These are phyloP conservation scores for Balearica regulorum DNA, from an alignment of 2,797 vertebrate genomes.

Conservation along the genomic window DNA sequence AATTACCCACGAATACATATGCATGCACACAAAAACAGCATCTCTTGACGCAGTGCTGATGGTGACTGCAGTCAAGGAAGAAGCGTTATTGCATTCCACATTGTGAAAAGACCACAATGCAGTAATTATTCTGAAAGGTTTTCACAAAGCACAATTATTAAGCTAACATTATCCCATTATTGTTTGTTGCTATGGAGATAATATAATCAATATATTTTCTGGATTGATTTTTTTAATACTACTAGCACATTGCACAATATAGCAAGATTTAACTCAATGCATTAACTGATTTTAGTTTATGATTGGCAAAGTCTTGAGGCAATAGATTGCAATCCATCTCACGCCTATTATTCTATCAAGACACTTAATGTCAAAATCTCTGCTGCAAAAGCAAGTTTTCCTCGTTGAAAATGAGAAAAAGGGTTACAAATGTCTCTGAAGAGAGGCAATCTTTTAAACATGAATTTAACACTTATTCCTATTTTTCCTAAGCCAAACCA, in stretches of 20 bases:
- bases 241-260: constrained; percentile 14
- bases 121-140: constrained; percentile 65
- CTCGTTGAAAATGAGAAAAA: constrained; percentile 39
- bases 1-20: constrained; percentile 55
- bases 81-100: constrained; percentile 36
- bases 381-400: constrained; percentile 46
- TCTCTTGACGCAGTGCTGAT: constrained; percentile 53
- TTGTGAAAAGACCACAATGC: constrained; percentile 43
- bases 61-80: constrained; percentile 57
- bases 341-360: constrained; percentile 55
- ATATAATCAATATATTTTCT: constrained; percentile 67
- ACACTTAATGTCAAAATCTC: constrained; percentile 54
- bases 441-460: neutral
- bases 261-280: constrained; percentile 50
- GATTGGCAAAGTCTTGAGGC: constrained; percentile 63
- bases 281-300: constrained; percentile 64
- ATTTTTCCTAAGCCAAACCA: neutral
- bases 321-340: constrained; percentile 54
- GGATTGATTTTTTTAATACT: constrained; percentile 64
- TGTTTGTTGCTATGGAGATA: constrained; percentile 66
- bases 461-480: neutral
- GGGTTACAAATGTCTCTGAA: constrained; percentile 28
- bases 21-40: constrained; percentile 53
- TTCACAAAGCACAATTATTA: constrained; percentile 64
- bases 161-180: constrained; percentile 57